phyloP scores from a whole-genome alignment of 2,113 vertebrate species.

The Pedionomus torquatus region DNA sequence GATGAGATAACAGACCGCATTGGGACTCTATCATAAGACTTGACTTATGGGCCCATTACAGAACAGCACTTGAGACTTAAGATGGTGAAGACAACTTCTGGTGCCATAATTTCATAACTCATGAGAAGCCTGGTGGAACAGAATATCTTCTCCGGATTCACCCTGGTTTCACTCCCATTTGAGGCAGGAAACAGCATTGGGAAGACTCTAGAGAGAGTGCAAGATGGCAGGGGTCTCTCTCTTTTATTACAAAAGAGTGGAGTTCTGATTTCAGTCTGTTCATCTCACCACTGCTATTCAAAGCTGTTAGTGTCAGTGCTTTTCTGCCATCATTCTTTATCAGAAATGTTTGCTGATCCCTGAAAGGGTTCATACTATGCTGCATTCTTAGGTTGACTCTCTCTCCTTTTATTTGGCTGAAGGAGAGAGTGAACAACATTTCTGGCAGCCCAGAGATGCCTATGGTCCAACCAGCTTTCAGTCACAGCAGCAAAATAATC shows the following conservation, averaged over 20 bases:
- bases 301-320: background rate
- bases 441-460: background rate
- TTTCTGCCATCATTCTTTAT: background rate
- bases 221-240: background rate
- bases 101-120: accelerated
- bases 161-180: background rate
- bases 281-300: background rate
- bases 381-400: background rate
- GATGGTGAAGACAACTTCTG: accelerated
- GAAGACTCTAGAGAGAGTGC: background rate
- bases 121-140: background rate
- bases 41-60: background rate
- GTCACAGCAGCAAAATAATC: background rate
- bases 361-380: background rate
- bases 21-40: background rate
- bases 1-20: background rate
- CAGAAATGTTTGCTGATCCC: background rate
- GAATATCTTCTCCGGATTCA: background rate
- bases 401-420: background rate
- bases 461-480: background rate
- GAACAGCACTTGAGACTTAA: background rate
- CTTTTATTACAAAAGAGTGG: background rate
- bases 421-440: background rate
- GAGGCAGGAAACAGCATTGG: background rate
- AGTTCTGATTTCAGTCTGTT: background rate